Evolutionary conservation across 2,113 vertebrate species (phyloP).

Genomic region (Aramus guarauna): DNA sequence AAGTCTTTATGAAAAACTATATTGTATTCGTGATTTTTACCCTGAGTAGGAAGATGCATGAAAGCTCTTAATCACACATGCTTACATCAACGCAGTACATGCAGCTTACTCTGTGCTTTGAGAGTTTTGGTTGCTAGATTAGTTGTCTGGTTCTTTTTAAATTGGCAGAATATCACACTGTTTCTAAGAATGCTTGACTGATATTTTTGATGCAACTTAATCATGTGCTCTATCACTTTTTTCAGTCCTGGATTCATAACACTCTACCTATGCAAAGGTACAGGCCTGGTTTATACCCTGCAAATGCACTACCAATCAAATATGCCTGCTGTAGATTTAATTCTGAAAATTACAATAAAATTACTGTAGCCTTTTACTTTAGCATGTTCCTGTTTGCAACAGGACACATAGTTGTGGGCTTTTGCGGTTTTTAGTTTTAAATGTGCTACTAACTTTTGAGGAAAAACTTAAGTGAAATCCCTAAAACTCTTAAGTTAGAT

Average conservation of each 20-base stretch:
- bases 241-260: not conserved
- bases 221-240: not conserved
- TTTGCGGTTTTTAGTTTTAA: not conserved
- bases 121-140: not conserved
- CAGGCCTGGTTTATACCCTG: not conserved
- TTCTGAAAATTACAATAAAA: not conserved
- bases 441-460: not conserved
- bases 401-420: not conserved
- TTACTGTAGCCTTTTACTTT: not conserved
- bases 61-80: not conserved
- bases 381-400: not conserved
- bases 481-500: not conserved
- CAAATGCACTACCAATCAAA: not conserved
- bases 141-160: not conserved
- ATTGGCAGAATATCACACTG: not conserved
- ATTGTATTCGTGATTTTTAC: not conserved
- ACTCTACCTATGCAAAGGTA: not conserved
- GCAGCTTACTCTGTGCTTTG: not conserved
- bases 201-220: not conserved
- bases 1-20: constrained; percentile 21
- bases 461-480: not conserved
- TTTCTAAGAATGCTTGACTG: not conserved
- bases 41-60: not conserved
- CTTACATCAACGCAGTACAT: not conserved
- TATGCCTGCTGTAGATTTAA: not conserved